Conservation (phyloP, 2,888 invertebrate genomes). For the Enoplolaimus lenunculus region DNA sequence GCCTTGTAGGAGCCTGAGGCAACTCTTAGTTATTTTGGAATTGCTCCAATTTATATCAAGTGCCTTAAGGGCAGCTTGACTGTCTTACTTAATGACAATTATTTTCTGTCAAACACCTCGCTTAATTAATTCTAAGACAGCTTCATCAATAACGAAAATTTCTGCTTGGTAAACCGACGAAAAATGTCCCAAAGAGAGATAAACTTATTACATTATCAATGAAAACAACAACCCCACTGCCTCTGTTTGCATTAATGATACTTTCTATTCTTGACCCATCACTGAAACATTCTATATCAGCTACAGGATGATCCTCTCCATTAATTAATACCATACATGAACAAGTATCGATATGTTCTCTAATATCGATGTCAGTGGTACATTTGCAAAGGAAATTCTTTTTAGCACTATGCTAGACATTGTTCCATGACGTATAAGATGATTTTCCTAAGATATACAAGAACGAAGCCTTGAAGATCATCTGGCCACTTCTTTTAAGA, state of each 20-base stretch:
- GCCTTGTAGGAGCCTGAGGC: not conserved
- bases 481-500: too few species aligned
- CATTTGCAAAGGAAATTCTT: not conserved
- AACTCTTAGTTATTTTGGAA: not conserved
- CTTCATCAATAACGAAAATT: not conserved
- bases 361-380: not conserved
- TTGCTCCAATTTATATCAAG: not conserved
- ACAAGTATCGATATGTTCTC: not conserved
- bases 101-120: not conserved
- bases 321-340: not conserved
- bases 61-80: not conserved
- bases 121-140: not conserved
- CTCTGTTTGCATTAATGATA: not conserved
- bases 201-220: not conserved
- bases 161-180: not conserved
- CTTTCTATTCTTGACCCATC: not conserved
- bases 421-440: not conserved
- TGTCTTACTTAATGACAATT: not conserved
- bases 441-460: not conserved
- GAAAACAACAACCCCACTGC: not conserved
- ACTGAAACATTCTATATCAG: not conserved
- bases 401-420: not conserved
- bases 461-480: too few species aligned
- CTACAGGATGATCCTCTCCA: not conserved
- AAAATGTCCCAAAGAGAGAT: not conserved